phyloP scores from a whole-genome alignment of 1,140 invertebrate genomes.

The Aphelenchoides avenae region DNA sequence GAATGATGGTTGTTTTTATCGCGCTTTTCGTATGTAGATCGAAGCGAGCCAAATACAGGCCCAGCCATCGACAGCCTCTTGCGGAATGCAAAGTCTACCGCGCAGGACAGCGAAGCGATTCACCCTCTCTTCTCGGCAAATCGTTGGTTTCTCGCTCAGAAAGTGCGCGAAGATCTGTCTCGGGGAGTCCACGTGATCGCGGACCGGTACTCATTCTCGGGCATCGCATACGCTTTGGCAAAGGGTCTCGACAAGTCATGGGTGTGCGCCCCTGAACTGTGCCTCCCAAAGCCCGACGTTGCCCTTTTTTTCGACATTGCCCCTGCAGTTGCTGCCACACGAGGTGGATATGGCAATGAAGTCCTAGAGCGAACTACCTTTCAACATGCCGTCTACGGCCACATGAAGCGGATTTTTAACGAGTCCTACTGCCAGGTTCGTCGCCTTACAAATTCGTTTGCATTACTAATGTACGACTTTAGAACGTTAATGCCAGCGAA shows the following conservation, averaged over 20 bases:
- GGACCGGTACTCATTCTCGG: conserved; percentile 74
- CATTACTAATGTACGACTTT: no score
- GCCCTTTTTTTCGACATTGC: conserved; percentile 72
- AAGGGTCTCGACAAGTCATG: conserved; percentile 63
- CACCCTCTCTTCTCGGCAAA: conserved; percentile 89
- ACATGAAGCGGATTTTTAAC: conserved; percentile 18
- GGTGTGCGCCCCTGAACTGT: conserved; percentile 23
- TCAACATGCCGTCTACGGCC: conserved; percentile 70
- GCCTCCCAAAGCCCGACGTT: conserved; percentile 65
- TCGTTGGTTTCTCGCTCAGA: conserved; percentile 73
- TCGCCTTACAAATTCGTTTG: no score
- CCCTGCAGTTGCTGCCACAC: conserved; percentile 64
- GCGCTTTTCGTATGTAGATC: conserved; percentile 15
- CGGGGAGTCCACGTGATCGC: conserved; percentile 75
- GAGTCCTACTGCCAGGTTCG: conserved; percentile 19
- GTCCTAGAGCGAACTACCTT: conserved; percentile 74
- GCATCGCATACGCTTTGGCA: conserved; percentile 76
- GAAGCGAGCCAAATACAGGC: conserved; percentile 29
- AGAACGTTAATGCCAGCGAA: no score
- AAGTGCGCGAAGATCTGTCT: conserved; percentile 68
- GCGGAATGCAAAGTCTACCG: conserved; percentile 18
- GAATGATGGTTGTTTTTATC: no score
- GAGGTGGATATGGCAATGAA: conserved; percentile 79
- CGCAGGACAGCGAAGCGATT: conserved; percentile 67
- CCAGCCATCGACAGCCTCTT: conserved; percentile 19